Evolutionary conservation across 2,113 vertebrate genomes (phyloP), one percentile per base, ranked within the genome.

Genomic region (Sturnira hondurensis): DNA sequence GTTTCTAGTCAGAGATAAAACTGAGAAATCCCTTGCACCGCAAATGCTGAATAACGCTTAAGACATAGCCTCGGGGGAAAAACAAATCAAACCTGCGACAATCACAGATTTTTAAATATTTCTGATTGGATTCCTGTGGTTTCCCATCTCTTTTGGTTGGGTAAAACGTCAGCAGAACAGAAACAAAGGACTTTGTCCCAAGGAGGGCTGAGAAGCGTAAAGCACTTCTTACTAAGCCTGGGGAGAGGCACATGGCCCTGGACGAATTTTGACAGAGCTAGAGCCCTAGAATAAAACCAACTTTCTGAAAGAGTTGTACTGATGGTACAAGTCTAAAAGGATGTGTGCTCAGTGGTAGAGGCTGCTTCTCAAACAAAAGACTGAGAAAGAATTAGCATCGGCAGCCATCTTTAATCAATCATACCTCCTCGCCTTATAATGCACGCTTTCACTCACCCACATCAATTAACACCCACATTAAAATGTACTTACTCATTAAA

Each of bases 71-170:
- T 81, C 19, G 71, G 52, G 61, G 14, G 8, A 80, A 50, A 87
- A 84, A 14, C 31, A 83, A 80, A 85, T 47, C 74, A 41, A 86
- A 6, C 13, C 0, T 63, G 0, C 22, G 19, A 26, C 33, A 61
- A 83, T 70, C 12, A 52, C 13, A 41, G 7, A 73, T 91, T 91
- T 93, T 38, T 85, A 80, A 91, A 91, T 26, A 89, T 11, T 63
- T 22, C 20, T 50, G 38, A 56, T 83, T 84, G 7, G 26, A 88
- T 70, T 88, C 7, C 26, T 22, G 43, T 89, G n/a, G 5, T 26
- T 10, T 82, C 26, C 36, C 38, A 50, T 43, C 67, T 26, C 38
- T 80, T 89, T 88, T 4, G 13, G 8, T 86, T 89, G 52, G n/a
- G 70, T 50, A 63, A 67, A 89, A 82, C 43, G 36, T 5, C 65